Evolutionary conservation across 2,113 vertebrate species (phyloP).

Genomic region (Lamprologus callipterus): DNA sequence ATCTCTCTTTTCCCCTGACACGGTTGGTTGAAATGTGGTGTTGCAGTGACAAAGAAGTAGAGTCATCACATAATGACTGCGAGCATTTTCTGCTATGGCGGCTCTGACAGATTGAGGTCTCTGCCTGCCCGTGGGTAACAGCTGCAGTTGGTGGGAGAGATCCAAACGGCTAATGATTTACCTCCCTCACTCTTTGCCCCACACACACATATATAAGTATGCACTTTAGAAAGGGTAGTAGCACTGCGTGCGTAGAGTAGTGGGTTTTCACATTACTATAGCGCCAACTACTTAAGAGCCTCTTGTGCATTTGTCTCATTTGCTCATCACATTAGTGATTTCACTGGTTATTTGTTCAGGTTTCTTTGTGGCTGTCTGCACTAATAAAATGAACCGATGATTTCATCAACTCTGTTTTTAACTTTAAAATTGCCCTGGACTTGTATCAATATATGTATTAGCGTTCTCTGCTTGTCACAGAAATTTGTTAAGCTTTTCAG

Average conservation of each 20-base stretch:
- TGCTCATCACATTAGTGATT: conserved; percentile 2
- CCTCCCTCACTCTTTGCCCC: background rate
- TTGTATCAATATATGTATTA: background rate
- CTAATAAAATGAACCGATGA: background rate
- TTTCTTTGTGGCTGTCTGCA: background rate
- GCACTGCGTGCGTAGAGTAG: background rate
- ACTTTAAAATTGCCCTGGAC: background rate
- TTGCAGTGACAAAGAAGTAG: conserved; percentile 1
- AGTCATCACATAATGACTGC: conserved; percentile 19
- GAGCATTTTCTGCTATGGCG: background rate
- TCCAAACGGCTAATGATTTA: conserved; percentile 43
- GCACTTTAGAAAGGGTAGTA: background rate
- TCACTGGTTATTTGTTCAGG: background rate
- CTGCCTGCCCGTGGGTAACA: conserved; percentile 54
- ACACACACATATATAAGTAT: background rate
- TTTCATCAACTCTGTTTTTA: background rate
- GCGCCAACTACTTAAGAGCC: background rate
- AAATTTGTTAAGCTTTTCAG: background rate
- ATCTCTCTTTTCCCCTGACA: background rate
- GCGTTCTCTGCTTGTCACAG: background rate
- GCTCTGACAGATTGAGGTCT: conserved; percentile 71
- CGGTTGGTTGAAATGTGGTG: background rate
- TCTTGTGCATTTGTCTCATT: conserved; percentile 22
- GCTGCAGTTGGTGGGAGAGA: conserved; percentile 59
- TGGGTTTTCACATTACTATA: conserved; percentile 23